A percentile compares a stretch with the other conserved stretches of the same genome.
phyloP scores from a whole-genome alignment of 2,797 vertebrate species.

The Pelochelys cantorii region DNA sequence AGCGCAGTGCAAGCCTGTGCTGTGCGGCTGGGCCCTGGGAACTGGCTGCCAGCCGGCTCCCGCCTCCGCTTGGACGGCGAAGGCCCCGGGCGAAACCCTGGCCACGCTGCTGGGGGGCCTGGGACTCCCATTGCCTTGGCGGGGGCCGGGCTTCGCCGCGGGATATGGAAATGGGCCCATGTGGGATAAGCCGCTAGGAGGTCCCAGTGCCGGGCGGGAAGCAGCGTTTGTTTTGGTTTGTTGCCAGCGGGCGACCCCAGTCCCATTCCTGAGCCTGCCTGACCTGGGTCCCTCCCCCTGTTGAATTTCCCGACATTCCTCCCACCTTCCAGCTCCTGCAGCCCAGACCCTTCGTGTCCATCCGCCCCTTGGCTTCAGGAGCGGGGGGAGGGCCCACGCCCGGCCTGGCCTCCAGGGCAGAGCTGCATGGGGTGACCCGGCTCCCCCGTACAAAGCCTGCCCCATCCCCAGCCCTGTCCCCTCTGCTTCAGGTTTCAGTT shows the following conservation, averaged over 20 bases:
- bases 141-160: too few relatives aligned
- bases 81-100: too few relatives aligned
- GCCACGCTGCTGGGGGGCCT: too few relatives aligned
- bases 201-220: too few relatives aligned
- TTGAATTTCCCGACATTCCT: not conserved
- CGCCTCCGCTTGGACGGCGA: too few relatives aligned
- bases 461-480: not conserved
- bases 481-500: too few relatives aligned
- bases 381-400: fast-evolving
- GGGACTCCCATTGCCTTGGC: too few relatives aligned
- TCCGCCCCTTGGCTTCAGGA: not conserved
- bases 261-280: not conserved
- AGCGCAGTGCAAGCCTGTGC: too few relatives aligned
- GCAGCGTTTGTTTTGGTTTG: not conserved
- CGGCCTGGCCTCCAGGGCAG: not conserved
- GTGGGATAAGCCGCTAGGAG: too few relatives aligned
- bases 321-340: not conserved
- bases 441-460: not conserved
- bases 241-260: not conserved
- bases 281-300: not conserved
- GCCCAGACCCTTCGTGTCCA: not conserved
- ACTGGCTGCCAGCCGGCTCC: too few relatives aligned
- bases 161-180: too few relatives aligned
- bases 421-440: not conserved
- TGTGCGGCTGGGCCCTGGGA: too few relatives aligned